These are phyloP conservation scores for Poecilobothrus nobilitatus DNA, from an alignment of 2,888 invertebrate genomes.

Conservation along the genomic window DNA sequence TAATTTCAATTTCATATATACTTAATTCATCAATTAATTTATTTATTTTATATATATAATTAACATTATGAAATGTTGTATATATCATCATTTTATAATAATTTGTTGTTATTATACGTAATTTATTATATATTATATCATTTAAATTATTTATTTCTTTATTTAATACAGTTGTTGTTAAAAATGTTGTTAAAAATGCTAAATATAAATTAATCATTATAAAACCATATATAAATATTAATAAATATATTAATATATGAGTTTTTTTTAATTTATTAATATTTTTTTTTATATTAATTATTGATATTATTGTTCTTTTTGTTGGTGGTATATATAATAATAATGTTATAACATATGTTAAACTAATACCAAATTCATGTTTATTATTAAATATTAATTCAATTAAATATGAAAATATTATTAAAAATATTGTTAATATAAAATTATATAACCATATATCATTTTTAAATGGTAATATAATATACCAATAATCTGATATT, in stretches of 20 bases:
- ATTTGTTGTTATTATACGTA: too few species aligned
- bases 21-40: too few species aligned
- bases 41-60: too few species aligned
- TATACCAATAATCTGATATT: conserved; percentile 11
- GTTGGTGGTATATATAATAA: background rate
- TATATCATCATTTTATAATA: too few species aligned
- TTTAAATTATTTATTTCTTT: background rate
- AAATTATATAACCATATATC: conserved; percentile 9
- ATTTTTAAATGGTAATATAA: conserved; percentile 11
- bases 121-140: too few species aligned
- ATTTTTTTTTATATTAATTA: background rate
- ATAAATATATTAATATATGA: conserved; percentile 19
- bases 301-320: background rate
- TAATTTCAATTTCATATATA: too few species aligned
- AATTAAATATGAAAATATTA: background rate
- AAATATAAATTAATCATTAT: conserved; percentile 30
- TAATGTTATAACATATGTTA: background rate
- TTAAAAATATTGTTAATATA: background rate
- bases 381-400: background rate
- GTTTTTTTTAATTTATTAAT: background rate
- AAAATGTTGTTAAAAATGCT: conserved; percentile 29
- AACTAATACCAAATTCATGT: background rate
- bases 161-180: conserved; percentile 17
- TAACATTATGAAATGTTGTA: too few species aligned
- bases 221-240: conserved; percentile 26